Evolutionary conservation across 2,113 vertebrate genomes (phyloP).

Genomic region (Ammodytes dubius): DNA sequence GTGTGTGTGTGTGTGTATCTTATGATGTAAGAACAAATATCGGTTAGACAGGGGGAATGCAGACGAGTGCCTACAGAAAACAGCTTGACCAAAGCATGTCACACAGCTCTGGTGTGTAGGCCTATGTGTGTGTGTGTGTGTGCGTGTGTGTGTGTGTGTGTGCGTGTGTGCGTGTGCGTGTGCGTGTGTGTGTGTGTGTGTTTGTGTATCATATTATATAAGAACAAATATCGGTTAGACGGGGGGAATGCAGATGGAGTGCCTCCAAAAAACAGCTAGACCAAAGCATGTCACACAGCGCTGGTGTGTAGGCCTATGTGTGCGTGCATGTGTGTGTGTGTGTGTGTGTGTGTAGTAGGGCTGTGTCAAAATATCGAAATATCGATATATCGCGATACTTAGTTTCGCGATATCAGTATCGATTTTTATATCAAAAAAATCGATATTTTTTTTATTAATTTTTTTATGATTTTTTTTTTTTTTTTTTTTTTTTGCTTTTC

Average conservation of each 20-base stretch:
- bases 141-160: neutral
- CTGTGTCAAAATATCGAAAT: no score
- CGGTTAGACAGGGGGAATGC: conserved; percentile 16
- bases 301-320: no score
- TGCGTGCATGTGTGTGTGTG: no score
- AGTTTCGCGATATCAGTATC: no score
- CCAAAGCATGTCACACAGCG: conserved; percentile 1
- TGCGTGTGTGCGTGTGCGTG: conserved; percentile 1
- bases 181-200: conserved; percentile 1
- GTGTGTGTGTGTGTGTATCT: neutral
- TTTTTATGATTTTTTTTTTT: no score
- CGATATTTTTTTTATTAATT: no score
- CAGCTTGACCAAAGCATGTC: conserved; percentile 44
- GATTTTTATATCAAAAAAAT: no score
- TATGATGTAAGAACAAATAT: conserved; percentile 60
- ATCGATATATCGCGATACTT: no score
- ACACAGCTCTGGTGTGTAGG: conserved; percentile 31
- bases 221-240: conserved; percentile 51
- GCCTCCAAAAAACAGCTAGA: conserved; percentile 38
- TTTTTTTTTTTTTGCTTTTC: no score
- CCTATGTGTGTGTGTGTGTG: no score
- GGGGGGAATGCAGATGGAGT: conserved; percentile 10
- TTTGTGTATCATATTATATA: conserved; percentile 38
- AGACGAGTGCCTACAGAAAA: conserved; percentile 34
- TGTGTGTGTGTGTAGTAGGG: no score